phyloP scores from a whole-genome alignment of 2,888 invertebrate species.

The Pollenia labialis region DNA sequence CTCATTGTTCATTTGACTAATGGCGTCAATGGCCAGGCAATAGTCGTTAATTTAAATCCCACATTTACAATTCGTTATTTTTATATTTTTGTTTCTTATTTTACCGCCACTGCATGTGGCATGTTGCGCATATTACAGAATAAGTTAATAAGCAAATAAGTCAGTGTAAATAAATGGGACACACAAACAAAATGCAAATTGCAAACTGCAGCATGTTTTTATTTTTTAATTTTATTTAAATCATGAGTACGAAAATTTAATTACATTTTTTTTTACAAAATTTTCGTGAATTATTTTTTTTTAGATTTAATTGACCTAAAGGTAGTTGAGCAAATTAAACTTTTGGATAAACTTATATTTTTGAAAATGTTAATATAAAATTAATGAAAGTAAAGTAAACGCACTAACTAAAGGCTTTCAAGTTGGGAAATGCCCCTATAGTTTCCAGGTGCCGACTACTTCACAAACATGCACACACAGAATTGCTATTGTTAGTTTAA shows the following conservation, averaged over 20 bases:
- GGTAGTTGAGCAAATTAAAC: too few relatives aligned
- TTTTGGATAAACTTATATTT: too few relatives aligned
- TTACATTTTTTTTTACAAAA: conserved; percentile 1
- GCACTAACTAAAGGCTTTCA: too few relatives aligned
- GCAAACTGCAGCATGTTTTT: conserved; percentile 8
- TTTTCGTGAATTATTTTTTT: conserved; percentile 19
- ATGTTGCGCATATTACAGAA: conserved; percentile 51
- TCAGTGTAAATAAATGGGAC: conserved; percentile 23
- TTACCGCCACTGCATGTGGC: conserved; percentile 70
- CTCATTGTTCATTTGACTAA: conserved; percentile 48
- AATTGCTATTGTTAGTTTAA: too few relatives aligned
- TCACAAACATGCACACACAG: too few relatives aligned
- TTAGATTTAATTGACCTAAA: conserved; percentile 50
- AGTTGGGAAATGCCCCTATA: too few relatives aligned
- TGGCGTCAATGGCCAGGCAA: conserved; percentile 64
- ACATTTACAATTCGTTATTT: conserved; percentile 31
- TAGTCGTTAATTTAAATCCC: conserved; percentile 67
- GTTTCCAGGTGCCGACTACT: too few relatives aligned
- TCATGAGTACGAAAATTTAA: conserved; percentile 46
- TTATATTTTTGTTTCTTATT: conserved; percentile 10
- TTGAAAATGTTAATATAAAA: too few relatives aligned
- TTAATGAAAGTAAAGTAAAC: too few relatives aligned
- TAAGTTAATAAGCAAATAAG: conserved; percentile 50
- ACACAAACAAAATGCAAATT: neutral
- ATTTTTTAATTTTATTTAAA: neutral